Evolutionary conservation across 2,113 vertebrate species (phyloP).

Genomic region (Procavia capensis): DNA sequence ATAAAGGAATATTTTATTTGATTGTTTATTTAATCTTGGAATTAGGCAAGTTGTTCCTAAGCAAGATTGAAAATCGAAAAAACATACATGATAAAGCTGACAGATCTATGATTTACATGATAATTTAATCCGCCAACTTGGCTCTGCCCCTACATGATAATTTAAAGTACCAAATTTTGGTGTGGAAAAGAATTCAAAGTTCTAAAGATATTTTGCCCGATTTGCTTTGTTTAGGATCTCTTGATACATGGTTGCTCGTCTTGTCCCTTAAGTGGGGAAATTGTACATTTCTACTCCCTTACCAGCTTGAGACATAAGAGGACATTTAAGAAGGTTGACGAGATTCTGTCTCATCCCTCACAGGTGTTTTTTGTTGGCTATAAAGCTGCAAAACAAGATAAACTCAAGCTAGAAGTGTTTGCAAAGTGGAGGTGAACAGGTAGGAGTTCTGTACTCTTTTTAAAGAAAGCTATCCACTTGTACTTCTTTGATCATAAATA

Average conservation of each 20-base stretch:
- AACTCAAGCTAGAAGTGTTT: neutral
- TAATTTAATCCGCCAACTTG: too few relatives aligned
- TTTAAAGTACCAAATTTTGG: neutral
- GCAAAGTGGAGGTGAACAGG: neutral
- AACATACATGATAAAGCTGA: neutral
- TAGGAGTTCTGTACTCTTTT: neutral
- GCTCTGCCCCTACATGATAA: neutral
- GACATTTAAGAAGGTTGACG: neutral
- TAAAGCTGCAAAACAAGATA: slow-evolving; percentile 6
- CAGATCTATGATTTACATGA: neutral
- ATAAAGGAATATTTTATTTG: neutral
- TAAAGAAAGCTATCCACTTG: neutral
- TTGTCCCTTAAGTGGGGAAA: neutral
- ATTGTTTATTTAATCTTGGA: neutral
- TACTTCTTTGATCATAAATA: neutral
- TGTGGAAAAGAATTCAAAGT: neutral
- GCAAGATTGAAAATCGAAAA: slow-evolving; percentile 23
- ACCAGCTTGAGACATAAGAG: neutral
- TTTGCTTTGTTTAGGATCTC: neutral
- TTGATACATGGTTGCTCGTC: neutral
- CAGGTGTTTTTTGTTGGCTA: neutral
- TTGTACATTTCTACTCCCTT: neutral
- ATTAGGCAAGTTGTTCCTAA: slow-evolving; percentile 37
- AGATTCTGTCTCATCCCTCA: neutral
- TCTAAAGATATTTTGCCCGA: neutral